Evolutionary conservation across 2,797 vertebrate species (phyloP).

Genomic region (Protonibea diacanthus): DNA sequence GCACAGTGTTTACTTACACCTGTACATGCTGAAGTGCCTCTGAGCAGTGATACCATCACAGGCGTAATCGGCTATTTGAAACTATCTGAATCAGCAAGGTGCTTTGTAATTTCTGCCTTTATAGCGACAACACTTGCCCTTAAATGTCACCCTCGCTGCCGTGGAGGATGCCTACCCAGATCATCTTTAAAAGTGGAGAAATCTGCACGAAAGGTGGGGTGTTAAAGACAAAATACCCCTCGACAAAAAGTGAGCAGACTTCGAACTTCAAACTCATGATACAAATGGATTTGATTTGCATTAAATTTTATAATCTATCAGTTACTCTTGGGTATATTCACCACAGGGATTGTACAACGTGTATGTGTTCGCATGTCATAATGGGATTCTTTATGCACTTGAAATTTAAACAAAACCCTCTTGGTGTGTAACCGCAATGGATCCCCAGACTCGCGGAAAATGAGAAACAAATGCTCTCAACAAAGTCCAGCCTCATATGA

Average conservation of each 20-base stretch:
- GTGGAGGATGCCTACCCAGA: background rate
- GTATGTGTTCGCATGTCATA: conserved; percentile 57
- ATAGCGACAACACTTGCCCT: too few species aligned
- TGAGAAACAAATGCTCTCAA: conserved; percentile 79
- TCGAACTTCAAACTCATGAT: background rate
- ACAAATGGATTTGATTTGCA: conserved; percentile 37
- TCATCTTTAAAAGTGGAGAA: background rate
- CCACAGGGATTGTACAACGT: conserved; percentile 49
- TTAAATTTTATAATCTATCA: conserved; percentile 28
- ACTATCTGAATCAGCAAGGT: background rate
- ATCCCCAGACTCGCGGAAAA: conserved; percentile 66
- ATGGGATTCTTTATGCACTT: conserved; percentile 55
- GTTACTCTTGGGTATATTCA: conserved; percentile 33
- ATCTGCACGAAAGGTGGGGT: background rate
- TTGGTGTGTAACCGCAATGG: conserved; percentile 55
- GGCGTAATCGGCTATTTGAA: too few species aligned
- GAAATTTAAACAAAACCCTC: conserved; percentile 67
- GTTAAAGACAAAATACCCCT: background rate
- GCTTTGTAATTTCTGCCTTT: background rate
- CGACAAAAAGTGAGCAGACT: background rate
- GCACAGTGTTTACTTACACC: background rate
- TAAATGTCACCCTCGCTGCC: background rate
- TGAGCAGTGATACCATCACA: too few species aligned
- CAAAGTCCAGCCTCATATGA: conserved; percentile 59
- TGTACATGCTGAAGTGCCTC: background rate